A percentile compares a stretch with the other conserved stretches of the same genome.
Conservation (phyloP, 2,797 vertebrate species). For the Poliocrania exsul region DNA sequence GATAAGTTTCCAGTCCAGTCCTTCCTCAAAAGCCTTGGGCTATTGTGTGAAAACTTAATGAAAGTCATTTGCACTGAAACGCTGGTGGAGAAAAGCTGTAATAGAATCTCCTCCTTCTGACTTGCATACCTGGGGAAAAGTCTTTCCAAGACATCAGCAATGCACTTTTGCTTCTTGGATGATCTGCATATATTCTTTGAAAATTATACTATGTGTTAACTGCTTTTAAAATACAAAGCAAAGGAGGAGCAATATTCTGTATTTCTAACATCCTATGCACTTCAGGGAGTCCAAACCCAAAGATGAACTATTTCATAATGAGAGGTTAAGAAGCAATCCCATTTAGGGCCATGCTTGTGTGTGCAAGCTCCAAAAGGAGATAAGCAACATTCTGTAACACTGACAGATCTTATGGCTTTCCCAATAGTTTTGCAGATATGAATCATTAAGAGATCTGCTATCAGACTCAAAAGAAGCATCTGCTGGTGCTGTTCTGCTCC, state of each 20-base stretch:
- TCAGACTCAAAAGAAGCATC: background rate
- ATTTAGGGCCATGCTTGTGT: background rate
- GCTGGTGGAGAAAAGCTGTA: background rate
- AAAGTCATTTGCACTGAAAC: background rate
- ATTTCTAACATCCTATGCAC: background rate
- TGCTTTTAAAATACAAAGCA: background rate
- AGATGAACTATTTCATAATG: background rate
- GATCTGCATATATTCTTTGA: background rate
- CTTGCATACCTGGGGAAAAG: background rate
- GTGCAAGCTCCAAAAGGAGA: background rate
- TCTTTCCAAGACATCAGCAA: background rate
- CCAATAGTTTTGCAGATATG: background rate
- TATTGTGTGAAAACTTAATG: background rate
- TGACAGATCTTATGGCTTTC: background rate
- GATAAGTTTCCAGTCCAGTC: background rate
- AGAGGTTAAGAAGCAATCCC: background rate
- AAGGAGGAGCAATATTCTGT: accelerated
- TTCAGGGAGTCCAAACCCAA: background rate
- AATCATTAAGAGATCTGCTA: background rate
- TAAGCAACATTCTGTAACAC: accelerated
- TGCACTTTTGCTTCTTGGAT: background rate
- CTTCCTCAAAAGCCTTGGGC: background rate
- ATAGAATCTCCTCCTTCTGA: background rate
- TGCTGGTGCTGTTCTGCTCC: background rate
- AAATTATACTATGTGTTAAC: background rate